Base-by-base conservation (phyloP, 2,797 vertebrate species). In the Gila robusta region DNA sequence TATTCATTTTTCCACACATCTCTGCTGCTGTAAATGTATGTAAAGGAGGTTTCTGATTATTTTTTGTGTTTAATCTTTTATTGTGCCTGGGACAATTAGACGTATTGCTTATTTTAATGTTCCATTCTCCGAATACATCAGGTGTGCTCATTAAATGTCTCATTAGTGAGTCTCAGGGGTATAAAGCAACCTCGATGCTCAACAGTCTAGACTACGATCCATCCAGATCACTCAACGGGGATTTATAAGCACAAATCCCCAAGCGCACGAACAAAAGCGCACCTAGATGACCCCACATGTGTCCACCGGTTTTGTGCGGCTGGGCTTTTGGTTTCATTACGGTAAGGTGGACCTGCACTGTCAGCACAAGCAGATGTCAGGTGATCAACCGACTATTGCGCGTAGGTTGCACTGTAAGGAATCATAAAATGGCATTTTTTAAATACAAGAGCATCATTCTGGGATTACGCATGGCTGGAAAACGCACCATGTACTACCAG, bases 391-490 rank as follows among this genome's bases (percentile, higher is more conserved):
- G 94, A 91, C 92, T 92, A 11, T 92, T 94, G 90, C 94, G 92
- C 94, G 90, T 87, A 90, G 92, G 91, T 90, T 89, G 92, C 78
- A 92, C 90, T 84, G 91, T 90, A 93, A 66, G 93, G 95, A 95
- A 93, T 96, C 95, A 96, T 95, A 96, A 94, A 92, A 98, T 98
- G 97, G 96, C 96, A 96, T 95, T 91, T 92, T 93, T 94, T 95
- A 94, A 93, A 96, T 92, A 94, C 96, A 95, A 96, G 95, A 94
- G 94, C 94, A 91, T 93, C 89, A 88, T 93, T 93, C 92, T 92
- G 83, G 89, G 79, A 91, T 94, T 89, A 89, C 76, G 90, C 91
- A 88, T 74, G 90, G 93, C 93, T 90, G 88, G 92, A 85, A 91
- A 89, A 90, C 92, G 86, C 90, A 84, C 86, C 89, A 89, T 91